phyloP scores from a whole-genome alignment of 2,797 vertebrate species.

The Clarias fuscus region DNA sequence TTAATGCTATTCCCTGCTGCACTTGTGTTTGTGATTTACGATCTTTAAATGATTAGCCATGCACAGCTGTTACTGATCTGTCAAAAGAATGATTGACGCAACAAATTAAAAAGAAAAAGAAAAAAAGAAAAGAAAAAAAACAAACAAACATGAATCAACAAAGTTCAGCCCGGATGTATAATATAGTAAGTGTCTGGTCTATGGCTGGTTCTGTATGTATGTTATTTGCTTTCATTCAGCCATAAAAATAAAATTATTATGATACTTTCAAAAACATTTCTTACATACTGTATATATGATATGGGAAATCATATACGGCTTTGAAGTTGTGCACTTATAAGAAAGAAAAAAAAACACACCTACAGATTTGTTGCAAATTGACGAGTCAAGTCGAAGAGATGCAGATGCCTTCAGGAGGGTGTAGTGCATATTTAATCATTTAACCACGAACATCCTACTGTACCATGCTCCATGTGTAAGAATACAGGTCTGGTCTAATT shows the following conservation, averaged over 20 bases:
- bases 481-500: neutral
- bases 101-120: neutral
- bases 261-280: neutral
- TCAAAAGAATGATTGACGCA: conserved; percentile 45
- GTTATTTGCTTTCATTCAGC: neutral
- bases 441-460: neutral
- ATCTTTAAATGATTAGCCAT: conserved; percentile 42
- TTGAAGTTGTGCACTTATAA: neutral
- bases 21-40: conserved; percentile 35
- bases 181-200: neutral
- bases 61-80: conserved; percentile 41
- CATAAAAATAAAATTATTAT: neutral
- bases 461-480: neutral
- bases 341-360: no score
- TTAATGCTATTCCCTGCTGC: conserved; percentile 28
- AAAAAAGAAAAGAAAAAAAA: neutral
- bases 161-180: conserved; percentile 1
- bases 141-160: conserved; percentile 14
- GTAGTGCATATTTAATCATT: neutral
- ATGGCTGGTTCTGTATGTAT: neutral
- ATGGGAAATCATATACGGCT: neutral
- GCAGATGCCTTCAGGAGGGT: neutral
- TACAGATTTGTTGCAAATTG: neutral
- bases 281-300: neutral
- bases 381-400: no score